phyloP scores from a whole-genome alignment of 2,113 vertebrate species.

The Laticauda laticaudata region DNA sequence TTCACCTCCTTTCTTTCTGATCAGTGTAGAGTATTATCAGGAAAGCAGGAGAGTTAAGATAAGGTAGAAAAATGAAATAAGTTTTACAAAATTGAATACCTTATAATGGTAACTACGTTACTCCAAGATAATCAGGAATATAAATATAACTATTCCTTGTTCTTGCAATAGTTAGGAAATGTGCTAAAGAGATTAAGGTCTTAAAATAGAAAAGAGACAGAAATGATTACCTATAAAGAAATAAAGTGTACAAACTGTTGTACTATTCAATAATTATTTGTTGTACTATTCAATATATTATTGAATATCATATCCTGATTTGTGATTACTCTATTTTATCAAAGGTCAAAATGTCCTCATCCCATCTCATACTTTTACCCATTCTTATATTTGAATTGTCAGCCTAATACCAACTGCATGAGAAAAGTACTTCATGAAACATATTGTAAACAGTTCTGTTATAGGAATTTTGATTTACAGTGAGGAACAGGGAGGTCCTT shows the following conservation, averaged over 20 bases:
- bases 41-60: slow-evolving; percentile 60
- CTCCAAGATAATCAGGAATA: slow-evolving; percentile 59
- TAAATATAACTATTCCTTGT: slow-evolving; percentile 66
- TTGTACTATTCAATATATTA: slow-evolving; percentile 38
- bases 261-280: slow-evolving; percentile 43
- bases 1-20: slow-evolving; percentile 69
- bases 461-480: not conserved
- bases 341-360: not conserved
- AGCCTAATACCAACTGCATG: not conserved
- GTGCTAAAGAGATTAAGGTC: slow-evolving; percentile 44
- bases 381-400: not conserved
- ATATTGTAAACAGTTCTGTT: not conserved
- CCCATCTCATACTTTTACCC: not conserved
- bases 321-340: not conserved
- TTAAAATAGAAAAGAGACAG: slow-evolving; percentile 35
- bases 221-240: slow-evolving; percentile 36
- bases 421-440: not conserved
- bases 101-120: slow-evolving; percentile 66
- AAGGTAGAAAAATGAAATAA: slow-evolving; percentile 50
- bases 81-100: slow-evolving; percentile 71
- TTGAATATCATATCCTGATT: not conserved
- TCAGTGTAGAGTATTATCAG: slow-evolving; percentile 56
- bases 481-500: not conserved
- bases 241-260: slow-evolving; percentile 10
- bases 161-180: slow-evolving; percentile 48